Percentiles rank a stretch among this genome's conserved stretches.
Evolutionary conservation across 2,113 vertebrate genomes (phyloP).

Genomic region (Toxotes jaculatrix): DNA sequence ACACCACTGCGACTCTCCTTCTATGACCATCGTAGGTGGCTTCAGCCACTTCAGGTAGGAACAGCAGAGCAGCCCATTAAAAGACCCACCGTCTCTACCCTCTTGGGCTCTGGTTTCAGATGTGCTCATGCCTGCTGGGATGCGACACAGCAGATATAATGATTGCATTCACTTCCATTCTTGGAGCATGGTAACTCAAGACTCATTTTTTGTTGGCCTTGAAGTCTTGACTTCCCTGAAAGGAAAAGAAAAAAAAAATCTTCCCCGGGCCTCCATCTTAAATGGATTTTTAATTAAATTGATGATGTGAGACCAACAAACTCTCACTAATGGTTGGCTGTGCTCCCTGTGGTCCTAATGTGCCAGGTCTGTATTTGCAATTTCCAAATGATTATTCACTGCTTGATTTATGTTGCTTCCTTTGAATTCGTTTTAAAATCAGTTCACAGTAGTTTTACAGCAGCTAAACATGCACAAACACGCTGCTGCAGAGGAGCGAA

Average conservation of each 20-base stretch:
- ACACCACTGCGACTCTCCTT: slow-evolving; percentile 47
- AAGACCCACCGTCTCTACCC: slow-evolving; percentile 12
- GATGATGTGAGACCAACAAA: slow-evolving; percentile 81
- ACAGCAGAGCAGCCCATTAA: slow-evolving; percentile 45
- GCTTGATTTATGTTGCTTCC: slow-evolving; percentile 72
- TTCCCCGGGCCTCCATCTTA: slow-evolving; percentile 70
- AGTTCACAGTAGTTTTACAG: slow-evolving; percentile 46
- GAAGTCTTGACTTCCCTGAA: slow-evolving; percentile 56
- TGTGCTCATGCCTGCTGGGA: slow-evolving; percentile 42
- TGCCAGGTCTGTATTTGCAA: slow-evolving; percentile 67
- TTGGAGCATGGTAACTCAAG: slow-evolving; percentile 37
- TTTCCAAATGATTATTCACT: slow-evolving; percentile 75
- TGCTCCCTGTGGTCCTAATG: slow-evolving; percentile 76
- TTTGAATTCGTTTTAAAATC: slow-evolving; percentile 65
- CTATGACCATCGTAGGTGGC: slow-evolving; percentile 29
- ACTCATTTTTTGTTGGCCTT: slow-evolving; percentile 65
- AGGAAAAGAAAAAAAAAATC: slow-evolving; percentile 39
- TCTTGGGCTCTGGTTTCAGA: slow-evolving; percentile 33
- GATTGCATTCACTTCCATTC: slow-evolving; percentile 52
- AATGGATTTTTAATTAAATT: slow-evolving; percentile 82
- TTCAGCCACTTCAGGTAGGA: slow-evolving; percentile 51
- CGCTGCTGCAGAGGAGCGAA: slow-evolving; percentile 23
- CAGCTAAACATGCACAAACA: slow-evolving; percentile 32
- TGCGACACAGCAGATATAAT: slow-evolving; percentile 42
- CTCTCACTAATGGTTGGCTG: slow-evolving; percentile 70